Conservation (phyloP, 2,888 invertebrate species). For the Quadroppia sp. region DNA sequence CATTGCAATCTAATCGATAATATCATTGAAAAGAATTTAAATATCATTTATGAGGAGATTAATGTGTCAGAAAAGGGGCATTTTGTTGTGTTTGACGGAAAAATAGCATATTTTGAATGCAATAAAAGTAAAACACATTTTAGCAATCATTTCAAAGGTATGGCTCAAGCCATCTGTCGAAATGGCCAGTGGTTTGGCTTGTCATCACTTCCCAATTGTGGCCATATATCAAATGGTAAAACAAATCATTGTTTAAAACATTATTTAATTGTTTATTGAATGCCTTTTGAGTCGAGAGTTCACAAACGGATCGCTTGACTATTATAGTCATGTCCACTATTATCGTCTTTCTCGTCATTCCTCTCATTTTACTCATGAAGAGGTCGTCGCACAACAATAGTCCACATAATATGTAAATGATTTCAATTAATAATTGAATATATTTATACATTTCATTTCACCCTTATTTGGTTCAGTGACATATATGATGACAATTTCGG, state of each 20-base stretch:
- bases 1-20: background rate
- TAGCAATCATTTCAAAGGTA: background rate
- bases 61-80: background rate
- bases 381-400: no score
- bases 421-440: background rate
- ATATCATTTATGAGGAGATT: background rate
- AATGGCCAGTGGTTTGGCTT: conserved; percentile 13
- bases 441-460: background rate
- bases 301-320: no score
- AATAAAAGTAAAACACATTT: background rate
- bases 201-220: background rate
- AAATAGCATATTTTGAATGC: conserved; percentile 15
- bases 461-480: background rate
- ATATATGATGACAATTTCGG: background rate
- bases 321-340: no score
- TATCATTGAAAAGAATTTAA: background rate
- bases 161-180: background rate
- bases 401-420: background rate
- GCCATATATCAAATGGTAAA: background rate
- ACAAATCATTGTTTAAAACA: background rate
- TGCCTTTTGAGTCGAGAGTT: no score
- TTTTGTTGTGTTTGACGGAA: background rate
- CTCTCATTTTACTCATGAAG: no score
- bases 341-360: no score
- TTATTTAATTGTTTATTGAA: no score